Base-by-base conservation (phyloP, 2,113 vertebrate species). In the Glaucomys volans region DNA sequence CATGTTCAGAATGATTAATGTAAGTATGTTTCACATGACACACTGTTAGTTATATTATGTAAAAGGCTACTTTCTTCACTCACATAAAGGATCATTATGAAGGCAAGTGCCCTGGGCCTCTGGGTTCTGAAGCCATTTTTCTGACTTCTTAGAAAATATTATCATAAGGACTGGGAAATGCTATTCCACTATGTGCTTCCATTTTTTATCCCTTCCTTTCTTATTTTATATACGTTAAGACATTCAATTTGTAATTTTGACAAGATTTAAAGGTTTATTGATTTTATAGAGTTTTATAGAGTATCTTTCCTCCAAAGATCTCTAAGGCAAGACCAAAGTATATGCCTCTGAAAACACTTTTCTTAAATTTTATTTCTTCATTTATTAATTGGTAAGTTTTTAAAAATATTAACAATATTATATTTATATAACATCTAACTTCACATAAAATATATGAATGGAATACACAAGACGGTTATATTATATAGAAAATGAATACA, bases 371-470 rank as follows among this genome's bases (percentile, higher is more conserved):
- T 74, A 35, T 24, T n/a, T 94, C 84, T 83, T 95, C 62, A 93
- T 54, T 52, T 96, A 93, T 86, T 91, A 67, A 64, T 50, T 40
- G 44, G 11, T 80, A 90, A 40, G 17, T 93, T 90, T 86, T 84
- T 37, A 84, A 44, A 90, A 50, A 66, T 85, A 80, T 64, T 91
- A 88, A 69, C n/a, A 71, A 44, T n/a, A 76, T 94, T 83, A 93
- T 4, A 35, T 77, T 87, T 74, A 94, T 12, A 10, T 83, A 84
- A 97, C 16, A 94, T 47, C 14, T 66, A 90, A 90, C 17, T 37
- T 89, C 35, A 96, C 80, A 83, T 87, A 91, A 88, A 97, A 87
- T 72, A 81, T 59, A 94, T 14, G 18, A 93, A 80, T 92, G 66
- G 26, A 86, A 91, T 52, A 80, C 66, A 94, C 0, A 93, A 42